Evolutionary conservation across 2,888 invertebrate species (phyloP).

Genomic region (Drosophila antonietae): DNA sequence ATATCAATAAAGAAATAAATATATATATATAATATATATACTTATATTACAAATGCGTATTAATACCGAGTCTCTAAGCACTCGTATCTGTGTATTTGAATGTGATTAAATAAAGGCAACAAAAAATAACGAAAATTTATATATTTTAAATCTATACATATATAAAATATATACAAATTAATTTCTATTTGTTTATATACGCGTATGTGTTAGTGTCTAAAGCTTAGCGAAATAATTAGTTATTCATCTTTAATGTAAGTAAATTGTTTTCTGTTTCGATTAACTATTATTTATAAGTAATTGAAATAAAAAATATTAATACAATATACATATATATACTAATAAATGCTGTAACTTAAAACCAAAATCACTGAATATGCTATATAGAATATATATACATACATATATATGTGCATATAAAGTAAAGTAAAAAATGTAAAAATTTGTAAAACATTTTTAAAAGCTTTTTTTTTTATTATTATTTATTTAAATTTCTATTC

Average conservation of each 20-base stretch:
- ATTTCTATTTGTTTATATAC: constrained; percentile 17
- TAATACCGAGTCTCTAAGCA: constrained; percentile 27
- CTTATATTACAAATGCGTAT: constrained; percentile 30
- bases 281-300: background rate
- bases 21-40: constrained; percentile 10
- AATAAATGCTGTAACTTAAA: background rate
- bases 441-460: no score
- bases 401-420: no score
- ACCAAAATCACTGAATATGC: no score
- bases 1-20: constrained; percentile 14
- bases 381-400: no score
- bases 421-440: no score
- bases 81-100: constrained; percentile 21
- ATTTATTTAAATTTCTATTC: no score
- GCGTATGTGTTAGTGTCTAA: constrained; percentile 12
- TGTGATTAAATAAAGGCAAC: constrained; percentile 28
- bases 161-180: constrained; percentile 21
- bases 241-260: constrained; percentile 30
- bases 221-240: background rate
- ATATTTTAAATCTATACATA: background rate
- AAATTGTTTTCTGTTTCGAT: background rate
- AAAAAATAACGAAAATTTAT: constrained; percentile 5
- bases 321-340: background rate
- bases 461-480: no score
- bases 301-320: no score